Evolutionary conservation across 2,888 invertebrate genomes (phyloP).

Genomic region (Cheiracanthium punctorium): DNA sequence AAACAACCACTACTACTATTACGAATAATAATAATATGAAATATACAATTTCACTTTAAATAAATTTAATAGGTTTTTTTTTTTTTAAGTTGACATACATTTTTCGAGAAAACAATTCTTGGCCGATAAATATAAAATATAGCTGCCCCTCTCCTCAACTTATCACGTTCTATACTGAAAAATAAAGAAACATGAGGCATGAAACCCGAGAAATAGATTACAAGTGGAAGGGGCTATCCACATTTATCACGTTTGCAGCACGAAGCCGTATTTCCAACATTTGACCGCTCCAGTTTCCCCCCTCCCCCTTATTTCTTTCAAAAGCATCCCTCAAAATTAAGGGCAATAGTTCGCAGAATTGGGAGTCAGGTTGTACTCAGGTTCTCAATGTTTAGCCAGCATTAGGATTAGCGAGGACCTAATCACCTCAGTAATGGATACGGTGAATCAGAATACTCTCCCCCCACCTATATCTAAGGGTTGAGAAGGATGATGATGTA

Average conservation of each 20-base stretch:
- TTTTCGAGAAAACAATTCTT: no score
- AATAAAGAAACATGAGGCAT: neutral
- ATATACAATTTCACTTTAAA: no score
- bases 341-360: neutral
- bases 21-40: no score
- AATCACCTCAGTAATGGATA: conserved; percentile 60
- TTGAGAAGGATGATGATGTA: neutral
- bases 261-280: neutral
- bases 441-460: conserved; percentile 6
- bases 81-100: no score
- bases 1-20: no score
- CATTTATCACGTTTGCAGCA: neutral
- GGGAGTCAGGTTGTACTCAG: conserved; percentile 21
- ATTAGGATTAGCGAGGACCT: conserved; percentile 59
- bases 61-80: no score
- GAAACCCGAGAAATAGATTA: neutral
- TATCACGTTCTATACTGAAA: neutral
- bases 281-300: neutral
- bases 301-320: neutral
- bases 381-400: conserved; percentile 59
- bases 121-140: no score
- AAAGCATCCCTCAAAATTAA: neutral
- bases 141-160: no score
- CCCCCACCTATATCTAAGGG: neutral
- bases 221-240: neutral